Evolutionary conservation across 2,888 invertebrate genomes (phyloP), one percentile per base, ranked within the genome.

Genomic region (Scaptomyza polygonia): DNA sequence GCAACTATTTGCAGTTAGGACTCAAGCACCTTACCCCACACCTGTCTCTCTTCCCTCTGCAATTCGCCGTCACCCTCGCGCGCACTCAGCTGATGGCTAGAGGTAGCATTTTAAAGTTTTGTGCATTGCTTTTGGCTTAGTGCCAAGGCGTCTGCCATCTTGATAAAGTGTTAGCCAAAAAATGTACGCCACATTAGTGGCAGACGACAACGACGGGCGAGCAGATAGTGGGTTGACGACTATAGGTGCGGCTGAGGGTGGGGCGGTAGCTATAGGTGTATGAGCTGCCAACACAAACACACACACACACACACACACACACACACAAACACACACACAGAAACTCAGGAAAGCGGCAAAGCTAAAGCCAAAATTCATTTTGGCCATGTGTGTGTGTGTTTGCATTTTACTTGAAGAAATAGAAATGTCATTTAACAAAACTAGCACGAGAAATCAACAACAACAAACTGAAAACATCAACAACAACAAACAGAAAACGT

Each of bases 111-210:
- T 67, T 83, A 65, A 71, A 86, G 75, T 64, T 79, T 77, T 86
- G 82, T 82, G 87, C 87, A 86, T 66, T 87, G 77, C 65, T 77
- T 76, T 78, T 88, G 87, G 87, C 86, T 40, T 30, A 11, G 25
- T 63, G 77, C 89, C 89, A 88, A 83, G 86, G 82, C 82, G 88
- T 88, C 86, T 89, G 87, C 87, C 87, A 87, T 87, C 88, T 87
- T 89, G 87, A 84, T 83, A 80, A 82, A 84, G 88, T 84, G 80
- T 85, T 85, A 67, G 88, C 88, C 86, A 87, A 82, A 87, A 87
- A 87, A 83, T 79, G 88, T 82, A 84, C 82, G 88, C 86, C 83
- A 88, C 83, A 84, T 86, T 87, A 83, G 88, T 72, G 85, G 74
- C 86, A 69, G 72, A 79, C 79, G 75, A 65, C 65, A 65, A 62